Percentiles rank a stretch among this genome's conserved stretches.
Conservation (phyloP, 2,888 invertebrate genomes). For the Sthenelais limicola region DNA sequence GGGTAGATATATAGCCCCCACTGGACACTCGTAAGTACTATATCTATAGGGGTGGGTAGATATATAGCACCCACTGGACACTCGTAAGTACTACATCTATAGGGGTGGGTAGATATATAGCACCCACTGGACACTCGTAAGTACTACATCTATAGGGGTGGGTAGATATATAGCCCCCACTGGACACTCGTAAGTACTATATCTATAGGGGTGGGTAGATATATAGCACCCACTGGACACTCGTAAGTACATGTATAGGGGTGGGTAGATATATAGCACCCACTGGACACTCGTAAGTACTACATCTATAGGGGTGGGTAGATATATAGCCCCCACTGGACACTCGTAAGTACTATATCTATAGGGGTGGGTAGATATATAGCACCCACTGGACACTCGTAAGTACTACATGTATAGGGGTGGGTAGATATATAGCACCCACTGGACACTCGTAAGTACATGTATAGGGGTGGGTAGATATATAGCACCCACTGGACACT, state of each 20-base stretch:
- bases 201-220: background rate
- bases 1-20: too few relatives aligned
- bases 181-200: background rate
- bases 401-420: background rate
- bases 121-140: conserved; percentile 1
- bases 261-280: background rate
- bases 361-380: background rate
- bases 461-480: too few relatives aligned
- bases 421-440: too few relatives aligned
- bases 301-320: background rate
- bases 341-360: background rate
- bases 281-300: background rate
- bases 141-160: background rate
- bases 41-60: too few relatives aligned
- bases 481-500: conserved; percentile 2
- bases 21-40: too few relatives aligned
- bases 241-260: too few relatives aligned
- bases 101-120: background rate
- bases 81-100: background rate
- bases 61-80: background rate
- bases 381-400: background rate
- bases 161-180: background rate
- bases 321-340: background rate
- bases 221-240: too few relatives aligned
- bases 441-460: too few relatives aligned